Base-by-base conservation (phyloP, 2,797 vertebrate species). In the Podargus strigoides region DNA sequence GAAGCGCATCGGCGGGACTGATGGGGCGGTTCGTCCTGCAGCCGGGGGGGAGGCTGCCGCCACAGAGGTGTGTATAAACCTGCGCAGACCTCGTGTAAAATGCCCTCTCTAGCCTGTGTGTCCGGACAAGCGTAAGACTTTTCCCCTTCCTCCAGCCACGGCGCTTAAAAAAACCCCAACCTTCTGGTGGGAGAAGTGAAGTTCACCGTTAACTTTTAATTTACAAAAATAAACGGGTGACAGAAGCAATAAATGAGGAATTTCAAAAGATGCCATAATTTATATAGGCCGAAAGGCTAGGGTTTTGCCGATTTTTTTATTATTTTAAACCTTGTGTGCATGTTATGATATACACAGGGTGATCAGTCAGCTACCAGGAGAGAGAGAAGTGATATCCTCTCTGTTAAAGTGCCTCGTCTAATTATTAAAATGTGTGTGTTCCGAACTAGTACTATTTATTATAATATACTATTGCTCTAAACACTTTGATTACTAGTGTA, bases 391-490 rank as follows among this genome's bases (percentile, higher is more conserved):
- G 30, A 84, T 93, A 69, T 83, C 58, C 58, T 92, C 79, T 90
- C 95, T 87, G 75, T 95, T 88, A 64, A 94, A 64, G 89, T 93
- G 93, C 89, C 85, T 94, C 87, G 34, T 92, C 36, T 96, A 93
- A 95, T 89, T 88, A 83, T 94, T 96, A 93, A 94, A 78, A 89
- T 55, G 28, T 91, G 41, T 85, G 88, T 85, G 79, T 90, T 94
- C 90, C 70, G 70, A 94, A 86, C 32, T 85, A 67, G 94, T 89
- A 77, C 93, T 97, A 97, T 98, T 98, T 97, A 97, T 98, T 97
- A 91, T 96, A 91, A 96, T 91, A 69, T 89, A 34, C 85, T 96
- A 91, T 87, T 95, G 86, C 69, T 90, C 83, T 91, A 79, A 93
- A 95, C 81, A 91, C 75, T 70, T 68, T 70, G 73, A 90, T 94